Evolutionary conservation across 2,888 invertebrate genomes (phyloP).

Genomic region (Cryptocephalus moraei): DNA sequence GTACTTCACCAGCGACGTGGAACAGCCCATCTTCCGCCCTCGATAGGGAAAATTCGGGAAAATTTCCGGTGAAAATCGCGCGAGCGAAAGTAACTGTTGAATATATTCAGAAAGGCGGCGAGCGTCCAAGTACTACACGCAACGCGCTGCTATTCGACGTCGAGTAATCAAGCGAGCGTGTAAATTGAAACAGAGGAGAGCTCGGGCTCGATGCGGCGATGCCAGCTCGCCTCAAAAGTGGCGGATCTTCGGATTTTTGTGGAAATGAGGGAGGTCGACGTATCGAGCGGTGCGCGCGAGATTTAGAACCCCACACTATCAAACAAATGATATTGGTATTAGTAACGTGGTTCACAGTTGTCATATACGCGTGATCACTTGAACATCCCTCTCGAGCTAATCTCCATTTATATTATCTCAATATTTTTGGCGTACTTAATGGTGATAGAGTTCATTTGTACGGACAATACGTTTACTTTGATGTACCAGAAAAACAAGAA

Average conservation of each 20-base stretch:
- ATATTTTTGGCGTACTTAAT: too few species aligned
- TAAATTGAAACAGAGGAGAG: not conserved
- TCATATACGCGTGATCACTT: too few species aligned
- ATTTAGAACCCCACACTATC: too few species aligned
- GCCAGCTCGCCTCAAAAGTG: not conserved
- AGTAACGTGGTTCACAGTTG: too few species aligned
- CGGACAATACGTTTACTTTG: too few species aligned
- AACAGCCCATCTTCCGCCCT: slow-evolving; percentile 26
- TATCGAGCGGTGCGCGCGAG: too few species aligned
- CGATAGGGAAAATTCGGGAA: not conserved
- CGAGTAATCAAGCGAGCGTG: slow-evolving; percentile 4
- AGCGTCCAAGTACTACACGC: slow-evolving; percentile 1
- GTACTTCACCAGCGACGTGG: slow-evolving; percentile 29
- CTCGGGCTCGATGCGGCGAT: not conserved
- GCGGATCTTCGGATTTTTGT: not conserved
- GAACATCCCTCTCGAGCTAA: too few species aligned
- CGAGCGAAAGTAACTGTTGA: slow-evolving; percentile 6
- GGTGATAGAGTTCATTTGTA: too few species aligned
- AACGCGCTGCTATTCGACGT: slow-evolving; percentile 1
- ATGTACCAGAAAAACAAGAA: too few species aligned
- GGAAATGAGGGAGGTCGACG: too few species aligned
- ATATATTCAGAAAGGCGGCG: slow-evolving; percentile 3
- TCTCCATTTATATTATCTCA: too few species aligned
- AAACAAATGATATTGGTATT: too few species aligned
- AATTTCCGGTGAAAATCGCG: not conserved